Evolutionary conservation across 2,888 invertebrate genomes (phyloP), one percentile per base, ranked within the genome.

Genomic region (Pheosia gnoma): DNA sequence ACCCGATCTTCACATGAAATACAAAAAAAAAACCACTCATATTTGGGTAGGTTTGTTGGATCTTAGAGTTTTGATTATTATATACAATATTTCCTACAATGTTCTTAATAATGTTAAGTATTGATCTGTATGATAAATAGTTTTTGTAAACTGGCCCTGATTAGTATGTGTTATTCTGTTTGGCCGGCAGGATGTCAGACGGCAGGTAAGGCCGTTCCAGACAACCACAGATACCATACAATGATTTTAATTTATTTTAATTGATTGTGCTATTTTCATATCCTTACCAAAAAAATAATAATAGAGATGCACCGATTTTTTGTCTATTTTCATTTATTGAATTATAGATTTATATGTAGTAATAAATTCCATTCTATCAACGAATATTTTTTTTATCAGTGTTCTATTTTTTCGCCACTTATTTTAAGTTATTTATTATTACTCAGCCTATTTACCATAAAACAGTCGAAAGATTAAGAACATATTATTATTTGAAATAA

Each of bases 111-210:
- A n/a, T n/a, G 9, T 43, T 8, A 7, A 39, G 7, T 39, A 39
- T 39, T 39, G 3, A 39, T 39, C 4, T 10, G 4, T 38, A 54
- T 5, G 60, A 36, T 25, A 62, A 60, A 37, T 57, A 70, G 70
- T 56, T 59, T 69, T 62, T 69, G 65, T 69, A 61, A 66, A 62
- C 63, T 78, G 70, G 77, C 78, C 81, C 80, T 86, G 79, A 88
- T 81, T 78, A 70, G 72, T 76, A 62, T 86, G 71, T 86, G 71
- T 89, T 89, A 72, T 90, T 91, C 83, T 93, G 90, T 91, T 90
- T 84, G 86, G 92, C 92, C 84, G 84, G 79, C 93, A 94, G 94
- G 94, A 84, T 83, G 89, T 88, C 93, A 90, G 82, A 76, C 88
- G 82, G 77, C 92, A 94, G 94, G 94, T 94, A 91, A 94, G 93